Conservation (phyloP, 1,140 invertebrate genomes). For the Hyles vespertilio region DNA sequence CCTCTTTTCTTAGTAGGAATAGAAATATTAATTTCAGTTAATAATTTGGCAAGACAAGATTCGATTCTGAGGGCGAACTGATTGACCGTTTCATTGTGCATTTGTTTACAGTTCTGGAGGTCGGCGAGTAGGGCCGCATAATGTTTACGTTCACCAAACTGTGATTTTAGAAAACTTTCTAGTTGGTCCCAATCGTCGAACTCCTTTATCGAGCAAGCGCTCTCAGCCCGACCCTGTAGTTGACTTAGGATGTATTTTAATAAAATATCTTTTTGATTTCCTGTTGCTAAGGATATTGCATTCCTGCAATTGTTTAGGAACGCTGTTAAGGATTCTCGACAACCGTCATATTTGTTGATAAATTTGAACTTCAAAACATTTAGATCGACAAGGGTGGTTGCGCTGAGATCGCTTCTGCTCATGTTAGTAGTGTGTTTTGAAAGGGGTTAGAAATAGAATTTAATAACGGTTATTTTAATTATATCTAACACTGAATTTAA, state of each 20-base stretch:
- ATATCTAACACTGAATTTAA: too few species aligned
- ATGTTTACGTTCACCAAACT: conserved; percentile 18
- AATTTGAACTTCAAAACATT: too few species aligned
- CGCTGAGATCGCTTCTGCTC: too few species aligned
- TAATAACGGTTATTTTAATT: too few species aligned
- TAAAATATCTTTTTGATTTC: conserved; percentile 14
- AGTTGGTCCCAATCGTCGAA: conserved; percentile 10
- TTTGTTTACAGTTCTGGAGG: conserved; percentile 19
- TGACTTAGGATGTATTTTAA: conserved; percentile 20
- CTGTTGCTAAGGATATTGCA: background rate
- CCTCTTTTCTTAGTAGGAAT: conserved; percentile 12
- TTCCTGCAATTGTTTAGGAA: too few species aligned
- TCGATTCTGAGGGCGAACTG: conserved; percentile 18
- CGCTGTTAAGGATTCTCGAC: too few species aligned
- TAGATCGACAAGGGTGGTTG: too few species aligned
- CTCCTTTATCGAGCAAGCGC: conserved; percentile 8
- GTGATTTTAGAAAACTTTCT: conserved; percentile 14
- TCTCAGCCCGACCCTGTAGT: conserved; percentile 10
- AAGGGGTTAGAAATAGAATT: too few species aligned
- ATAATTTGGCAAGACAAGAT: conserved; percentile 17
- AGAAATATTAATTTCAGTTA: conserved; percentile 23
- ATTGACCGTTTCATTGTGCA: conserved; percentile 9
- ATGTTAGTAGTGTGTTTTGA: too few species aligned
- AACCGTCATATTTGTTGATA: too few species aligned
- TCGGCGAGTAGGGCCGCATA: conserved; percentile 18